A percentile compares a stretch with the other conserved stretches of the same genome.
Conservation (phyloP, 1,140 invertebrate species). For the Drosophila guanche region DNA sequence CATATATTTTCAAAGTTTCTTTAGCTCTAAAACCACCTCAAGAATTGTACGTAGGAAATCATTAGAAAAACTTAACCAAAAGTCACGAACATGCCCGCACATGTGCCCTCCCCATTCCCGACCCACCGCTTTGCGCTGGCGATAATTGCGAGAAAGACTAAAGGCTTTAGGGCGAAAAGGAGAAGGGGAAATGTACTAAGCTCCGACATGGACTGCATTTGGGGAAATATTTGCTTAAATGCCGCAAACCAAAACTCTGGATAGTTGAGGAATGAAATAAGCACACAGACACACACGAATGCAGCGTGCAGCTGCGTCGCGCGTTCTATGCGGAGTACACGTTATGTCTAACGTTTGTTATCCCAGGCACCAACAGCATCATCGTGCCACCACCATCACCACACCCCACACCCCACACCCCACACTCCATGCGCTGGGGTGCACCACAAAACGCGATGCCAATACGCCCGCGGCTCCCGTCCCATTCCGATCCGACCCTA, state of each 20-base stretch:
- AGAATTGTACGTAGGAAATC: slow-evolving; percentile 39
- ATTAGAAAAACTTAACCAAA: slow-evolving; percentile 72
- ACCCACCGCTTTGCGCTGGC: slow-evolving; percentile 17
- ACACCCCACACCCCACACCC: not conserved
- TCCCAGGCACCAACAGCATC: not conserved
- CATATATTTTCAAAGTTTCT: not conserved
- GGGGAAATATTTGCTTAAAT: slow-evolving; percentile 79
- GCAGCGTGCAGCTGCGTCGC: slow-evolving; percentile 24
- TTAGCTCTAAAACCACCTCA: not conserved
- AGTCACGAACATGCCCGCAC: slow-evolving; percentile 50
- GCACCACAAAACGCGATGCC: slow-evolving; percentile 73
- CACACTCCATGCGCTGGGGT: slow-evolving; percentile 23
- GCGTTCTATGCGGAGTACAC: slow-evolving; percentile 12
- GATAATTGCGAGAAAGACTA: slow-evolving; percentile 59
- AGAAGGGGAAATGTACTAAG: slow-evolving; percentile 10
- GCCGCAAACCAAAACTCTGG: slow-evolving; percentile 77
- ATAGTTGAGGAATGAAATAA: slow-evolving; percentile 76
- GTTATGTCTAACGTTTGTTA: slow-evolving; percentile 19
- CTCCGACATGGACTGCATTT: slow-evolving; percentile 59
- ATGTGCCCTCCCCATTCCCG: slow-evolving; percentile 17
- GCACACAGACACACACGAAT: slow-evolving; percentile 14
- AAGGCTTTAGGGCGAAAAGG: too few species aligned
- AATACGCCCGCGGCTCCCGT: slow-evolving; percentile 65
- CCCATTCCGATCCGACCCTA: not conserved
- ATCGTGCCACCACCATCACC: not conserved